Evolutionary conservation across 2,113 vertebrate species (phyloP).

Genomic region (Trematocara unimaculatum): DNA sequence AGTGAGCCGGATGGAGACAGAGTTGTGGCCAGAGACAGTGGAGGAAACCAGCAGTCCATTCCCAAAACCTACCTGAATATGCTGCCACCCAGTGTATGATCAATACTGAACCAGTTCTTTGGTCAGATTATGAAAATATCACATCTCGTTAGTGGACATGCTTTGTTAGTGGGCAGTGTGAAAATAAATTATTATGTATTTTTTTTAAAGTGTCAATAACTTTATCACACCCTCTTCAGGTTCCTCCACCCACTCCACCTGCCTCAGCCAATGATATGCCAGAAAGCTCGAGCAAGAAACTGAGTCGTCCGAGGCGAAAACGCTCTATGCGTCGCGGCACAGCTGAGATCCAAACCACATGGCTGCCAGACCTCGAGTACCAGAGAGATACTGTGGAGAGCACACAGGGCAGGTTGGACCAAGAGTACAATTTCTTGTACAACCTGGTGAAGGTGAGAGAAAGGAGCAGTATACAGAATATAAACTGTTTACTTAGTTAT

Average conservation of each 20-base stretch:
- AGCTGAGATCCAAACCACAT: slow-evolving; percentile 52
- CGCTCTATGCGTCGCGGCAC: slow-evolving; percentile 53
- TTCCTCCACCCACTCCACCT: not conserved
- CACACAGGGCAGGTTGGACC: slow-evolving; percentile 71
- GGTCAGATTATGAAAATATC: not conserved
- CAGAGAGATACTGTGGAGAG: slow-evolving; percentile 73
- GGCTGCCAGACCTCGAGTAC: slow-evolving; percentile 71
- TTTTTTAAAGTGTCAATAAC: not conserved
- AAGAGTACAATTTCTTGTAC: slow-evolving; percentile 69
- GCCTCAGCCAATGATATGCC: not conserved
- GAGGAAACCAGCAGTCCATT: slow-evolving; percentile 53
- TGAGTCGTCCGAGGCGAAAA: slow-evolving; percentile 42
- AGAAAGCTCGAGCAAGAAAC: slow-evolving; percentile 39
- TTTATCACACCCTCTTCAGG: not conserved
- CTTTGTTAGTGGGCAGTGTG: not conserved
- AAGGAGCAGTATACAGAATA: not conserved
- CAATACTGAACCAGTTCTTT: not conserved
- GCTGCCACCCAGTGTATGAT: slow-evolving; percentile 37
- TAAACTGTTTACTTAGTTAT: not conserved
- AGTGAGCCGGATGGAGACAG: slow-evolving; percentile 11
- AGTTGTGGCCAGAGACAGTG: slow-evolving; percentile 44
- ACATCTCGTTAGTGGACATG: not conserved
- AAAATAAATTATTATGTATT: not conserved
- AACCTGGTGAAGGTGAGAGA: slow-evolving; percentile 75
- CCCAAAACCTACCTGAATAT: slow-evolving; percentile 48